These are phyloP conservation scores for Gymnocypris eckloni DNA, from an alignment of 2,797 vertebrate genomes.

Conservation along the genomic window DNA sequence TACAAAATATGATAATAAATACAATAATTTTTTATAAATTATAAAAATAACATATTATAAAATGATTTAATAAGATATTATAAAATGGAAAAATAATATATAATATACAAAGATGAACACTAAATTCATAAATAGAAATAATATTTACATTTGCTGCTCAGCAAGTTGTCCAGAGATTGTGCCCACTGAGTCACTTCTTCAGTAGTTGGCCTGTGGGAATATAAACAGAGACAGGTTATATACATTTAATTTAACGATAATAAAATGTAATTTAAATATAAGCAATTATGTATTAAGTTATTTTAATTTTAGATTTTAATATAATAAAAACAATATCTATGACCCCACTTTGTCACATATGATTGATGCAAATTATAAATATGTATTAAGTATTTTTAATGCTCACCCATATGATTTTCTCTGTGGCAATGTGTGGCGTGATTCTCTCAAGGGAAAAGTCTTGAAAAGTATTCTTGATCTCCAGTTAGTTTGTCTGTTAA, in stretches of 20 bases:
- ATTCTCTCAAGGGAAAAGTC: slow-evolving; percentile 54
- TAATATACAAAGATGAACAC: not conserved
- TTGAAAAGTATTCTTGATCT: slow-evolving; percentile 73
- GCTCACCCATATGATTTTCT: slow-evolving; percentile 68
- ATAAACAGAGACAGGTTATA: slow-evolving; percentile 14
- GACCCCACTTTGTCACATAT: not conserved
- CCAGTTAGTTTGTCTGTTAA: slow-evolving; percentile 74
- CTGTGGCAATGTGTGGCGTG: slow-evolving; percentile 5
- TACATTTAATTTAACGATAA: not conserved
- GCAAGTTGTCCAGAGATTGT: slow-evolving; percentile 77
- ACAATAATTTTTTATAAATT: no score
- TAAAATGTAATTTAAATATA: not conserved
- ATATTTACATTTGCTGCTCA: slow-evolving; percentile 77
- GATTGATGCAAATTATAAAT: not conserved
- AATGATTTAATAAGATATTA: not conserved
- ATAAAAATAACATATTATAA: not conserved
- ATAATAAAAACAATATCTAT: fast-evolving
- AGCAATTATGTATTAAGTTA: no score
- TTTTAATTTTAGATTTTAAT: not conserved
- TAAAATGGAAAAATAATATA: not conserved
- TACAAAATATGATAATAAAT: no score
- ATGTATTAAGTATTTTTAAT: not conserved
- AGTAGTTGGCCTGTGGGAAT: slow-evolving; percentile 68
- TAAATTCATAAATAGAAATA: not conserved
- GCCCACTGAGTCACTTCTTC: slow-evolving; percentile 78